Evolutionary conservation across 2,113 vertebrate species (phyloP).

Genomic region (Pongo abelii): DNA sequence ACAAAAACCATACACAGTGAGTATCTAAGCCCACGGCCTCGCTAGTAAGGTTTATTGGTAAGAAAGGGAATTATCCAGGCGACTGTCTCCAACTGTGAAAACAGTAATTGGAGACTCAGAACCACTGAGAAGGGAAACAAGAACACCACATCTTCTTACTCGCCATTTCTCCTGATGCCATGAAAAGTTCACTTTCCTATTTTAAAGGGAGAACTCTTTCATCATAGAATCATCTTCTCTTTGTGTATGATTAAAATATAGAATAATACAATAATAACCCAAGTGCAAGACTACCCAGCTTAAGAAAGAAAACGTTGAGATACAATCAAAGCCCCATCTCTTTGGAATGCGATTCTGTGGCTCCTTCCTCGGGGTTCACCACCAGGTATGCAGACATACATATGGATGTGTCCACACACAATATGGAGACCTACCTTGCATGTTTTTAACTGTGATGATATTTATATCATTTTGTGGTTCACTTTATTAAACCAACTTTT

Average conservation of each 20-base stretch:
- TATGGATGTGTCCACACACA: not conserved
- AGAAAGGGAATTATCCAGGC: not conserved
- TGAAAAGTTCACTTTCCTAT: not conserved
- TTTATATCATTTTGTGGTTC: not conserved
- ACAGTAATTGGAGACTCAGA: not conserved
- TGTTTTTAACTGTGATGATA: not conserved
- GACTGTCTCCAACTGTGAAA: not conserved
- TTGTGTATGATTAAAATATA: not conserved
- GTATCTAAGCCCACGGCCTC: constrained; percentile 21
- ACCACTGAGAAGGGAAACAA: not conserved
- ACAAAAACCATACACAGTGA: constrained; percentile 84
- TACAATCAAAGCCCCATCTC: not conserved
- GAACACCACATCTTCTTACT: not conserved
- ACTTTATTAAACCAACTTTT: not conserved
- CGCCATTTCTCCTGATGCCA: not conserved
- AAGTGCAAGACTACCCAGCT: not conserved
- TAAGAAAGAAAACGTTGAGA: not conserved
- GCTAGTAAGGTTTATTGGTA: not conserved
- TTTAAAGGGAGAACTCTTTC: not conserved
- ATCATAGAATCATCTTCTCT: not conserved
- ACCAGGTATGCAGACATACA: accelerated
- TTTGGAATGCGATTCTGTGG: not conserved
- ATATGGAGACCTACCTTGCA: not conserved
- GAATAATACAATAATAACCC: not conserved
- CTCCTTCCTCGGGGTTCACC: not conserved